These are phyloP conservation scores for Holothuria leucospilota DNA, from an alignment of 53 echinoderm and acorn worm species.

Conservation along the genomic window DNA sequence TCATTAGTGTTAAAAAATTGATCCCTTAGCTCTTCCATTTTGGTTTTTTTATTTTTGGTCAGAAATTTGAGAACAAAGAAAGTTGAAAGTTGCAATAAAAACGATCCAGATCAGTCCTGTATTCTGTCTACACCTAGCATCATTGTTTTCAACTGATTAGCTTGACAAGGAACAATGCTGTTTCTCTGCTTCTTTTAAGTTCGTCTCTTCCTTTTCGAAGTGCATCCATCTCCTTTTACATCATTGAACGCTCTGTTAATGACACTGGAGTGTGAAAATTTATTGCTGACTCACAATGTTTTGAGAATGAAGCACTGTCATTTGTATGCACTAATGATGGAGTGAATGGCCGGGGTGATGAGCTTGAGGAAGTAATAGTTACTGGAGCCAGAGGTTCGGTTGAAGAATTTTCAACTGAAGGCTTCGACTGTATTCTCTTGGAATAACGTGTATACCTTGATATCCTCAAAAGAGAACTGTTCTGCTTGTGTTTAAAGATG, in stretches of 20 bases:
- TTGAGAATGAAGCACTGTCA: slow-evolving; percentile 48
- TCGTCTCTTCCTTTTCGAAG: slow-evolving; percentile 19
- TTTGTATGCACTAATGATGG: slow-evolving; percentile 40
- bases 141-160: slow-evolving; percentile 11
- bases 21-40: slow-evolving; percentile 11
- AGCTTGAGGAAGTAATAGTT: background rate
- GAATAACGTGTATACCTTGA: background rate
- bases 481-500: slow-evolving; percentile 2
- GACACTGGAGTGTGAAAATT: background rate
- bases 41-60: background rate
- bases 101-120: slow-evolving; percentile 41
- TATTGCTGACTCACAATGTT: background rate
- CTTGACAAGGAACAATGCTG: slow-evolving; percentile 8
- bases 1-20: slow-evolving; percentile 47
- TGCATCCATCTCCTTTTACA: slow-evolving; percentile 19
- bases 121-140: slow-evolving; percentile 9
- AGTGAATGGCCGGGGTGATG: slow-evolving; percentile 2
- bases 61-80: slow-evolving; percentile 20
- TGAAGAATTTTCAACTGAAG: background rate
- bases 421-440: background rate
- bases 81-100: slow-evolving; percentile 54
- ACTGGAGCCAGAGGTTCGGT: background rate
- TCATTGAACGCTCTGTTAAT: slow-evolving; percentile 8
- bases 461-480: too few relatives aligned
- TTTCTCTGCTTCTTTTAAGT: slow-evolving; percentile 8